Conservation (phyloP, 2,113 vertebrate genomes). For the Oriolus oriolus region DNA sequence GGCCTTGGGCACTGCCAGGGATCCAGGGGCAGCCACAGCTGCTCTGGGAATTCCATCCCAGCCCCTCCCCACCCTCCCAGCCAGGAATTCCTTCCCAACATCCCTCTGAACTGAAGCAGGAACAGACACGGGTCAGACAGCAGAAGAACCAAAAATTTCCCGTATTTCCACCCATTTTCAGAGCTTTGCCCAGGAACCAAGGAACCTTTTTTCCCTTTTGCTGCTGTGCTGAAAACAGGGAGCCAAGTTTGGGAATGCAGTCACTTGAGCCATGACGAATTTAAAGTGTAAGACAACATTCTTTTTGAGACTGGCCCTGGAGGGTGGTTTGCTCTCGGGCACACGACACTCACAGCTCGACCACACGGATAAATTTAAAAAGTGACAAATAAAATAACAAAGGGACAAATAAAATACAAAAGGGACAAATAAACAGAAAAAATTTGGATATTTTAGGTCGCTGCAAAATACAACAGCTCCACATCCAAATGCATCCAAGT, state of each 20-base stretch:
- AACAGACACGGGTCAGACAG: neutral
- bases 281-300: neutral
- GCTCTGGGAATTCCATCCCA: neutral
- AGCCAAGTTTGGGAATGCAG: neutral
- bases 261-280: too few relatives aligned
- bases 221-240: neutral
- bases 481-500: neutral
- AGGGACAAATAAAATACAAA: neutral
- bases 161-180: neutral
- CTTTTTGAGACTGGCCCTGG: neutral
- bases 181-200: neutral
- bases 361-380: neutral
- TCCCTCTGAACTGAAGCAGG: neutral
- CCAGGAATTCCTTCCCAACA: neutral
- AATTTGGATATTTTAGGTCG: rapidly evolving
- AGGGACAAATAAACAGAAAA: neutral
- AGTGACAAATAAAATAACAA: neutral
- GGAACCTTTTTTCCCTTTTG: neutral
- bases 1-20: neutral
- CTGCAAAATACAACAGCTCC: neutral
- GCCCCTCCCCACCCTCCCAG: neutral
- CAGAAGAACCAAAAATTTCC: neutral
- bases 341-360: too few relatives aligned
- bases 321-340: neutral
- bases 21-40: neutral